Percentiles rank a stretch among this genome's conserved stretches.
Conservation (phyloP, 2,113 vertebrate genomes). For the Silurus asotus region DNA sequence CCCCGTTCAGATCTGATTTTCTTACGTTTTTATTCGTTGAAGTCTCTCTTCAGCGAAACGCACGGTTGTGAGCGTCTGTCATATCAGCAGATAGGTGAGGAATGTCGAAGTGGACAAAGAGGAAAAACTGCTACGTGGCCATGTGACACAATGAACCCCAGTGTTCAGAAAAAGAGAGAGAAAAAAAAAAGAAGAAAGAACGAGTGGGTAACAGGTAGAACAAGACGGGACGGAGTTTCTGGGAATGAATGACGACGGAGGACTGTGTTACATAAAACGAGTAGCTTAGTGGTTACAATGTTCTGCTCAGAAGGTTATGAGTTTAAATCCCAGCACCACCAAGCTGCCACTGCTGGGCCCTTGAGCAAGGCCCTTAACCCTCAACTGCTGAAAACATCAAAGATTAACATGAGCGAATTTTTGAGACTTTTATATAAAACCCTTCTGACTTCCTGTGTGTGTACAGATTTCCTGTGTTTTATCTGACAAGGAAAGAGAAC, state of each 20-base stretch:
- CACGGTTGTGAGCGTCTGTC: slow-evolving; percentile 12
- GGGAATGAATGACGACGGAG: not conserved
- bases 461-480: slow-evolving; percentile 34
- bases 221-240: not conserved
- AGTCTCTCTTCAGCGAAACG: not conserved
- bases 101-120: slow-evolving; percentile 70
- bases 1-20: too few species aligned
- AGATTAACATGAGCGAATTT: too few species aligned
- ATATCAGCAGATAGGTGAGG: slow-evolving; percentile 66
- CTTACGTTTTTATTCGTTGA: too few species aligned
- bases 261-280: too few species aligned
- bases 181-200: slow-evolving; percentile 32
- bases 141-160: slow-evolving; percentile 64
- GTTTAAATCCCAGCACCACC: too few species aligned
- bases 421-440: not conserved
- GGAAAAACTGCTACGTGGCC: slow-evolving; percentile 56
- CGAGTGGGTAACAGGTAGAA: slow-evolving; percentile 10
- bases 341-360: too few species aligned
- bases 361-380: too few species aligned
- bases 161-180: slow-evolving; percentile 56
- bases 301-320: too few species aligned
- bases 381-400: too few species aligned
- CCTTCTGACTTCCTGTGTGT: not conserved
- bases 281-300: too few species aligned
- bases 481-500: slow-evolving; percentile 16